phyloP scores from a whole-genome alignment of 2,888 invertebrate genomes.

The Crematogaster levior region DNA sequence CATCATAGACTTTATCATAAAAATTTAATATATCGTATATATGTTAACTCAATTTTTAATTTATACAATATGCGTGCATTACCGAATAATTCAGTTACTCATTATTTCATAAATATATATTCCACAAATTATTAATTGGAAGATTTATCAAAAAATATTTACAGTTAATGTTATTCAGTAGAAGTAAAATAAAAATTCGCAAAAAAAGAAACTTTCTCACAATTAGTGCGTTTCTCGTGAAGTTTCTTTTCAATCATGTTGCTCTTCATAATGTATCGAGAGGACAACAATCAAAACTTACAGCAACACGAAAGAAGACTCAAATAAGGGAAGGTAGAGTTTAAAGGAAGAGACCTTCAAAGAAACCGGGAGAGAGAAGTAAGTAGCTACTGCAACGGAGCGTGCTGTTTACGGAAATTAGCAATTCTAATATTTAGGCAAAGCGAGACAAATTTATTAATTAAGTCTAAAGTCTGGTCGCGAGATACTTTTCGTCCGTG shows the following conservation, averaged over 20 bases:
- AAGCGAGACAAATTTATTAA: constrained; percentile 79
- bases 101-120: not conserved
- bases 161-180: not conserved
- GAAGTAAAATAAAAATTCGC: not conserved
- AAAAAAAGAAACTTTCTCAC: constrained; percentile 8
- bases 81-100: not conserved
- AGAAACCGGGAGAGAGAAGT: constrained; percentile 11
- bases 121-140: not conserved
- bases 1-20: not conserved
- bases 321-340: constrained; percentile 37
- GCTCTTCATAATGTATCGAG: constrained; percentile 3
- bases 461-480: constrained; percentile 69
- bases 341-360: constrained; percentile 41
- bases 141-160: not conserved
- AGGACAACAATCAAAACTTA: constrained; percentile 31
- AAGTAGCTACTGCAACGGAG: constrained; percentile 29
- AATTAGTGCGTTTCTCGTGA: not conserved
- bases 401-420: constrained; percentile 77
- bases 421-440: constrained; percentile 79
- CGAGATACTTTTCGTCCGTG: constrained; percentile 42
- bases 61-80: not conserved
- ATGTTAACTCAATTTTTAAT: not conserved
- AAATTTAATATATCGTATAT: not conserved
- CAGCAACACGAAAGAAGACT: not conserved
- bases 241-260: constrained; percentile 19